Percentiles rank a stretch among this genome's conserved stretches.
phyloP scores from a whole-genome alignment of 2,888 invertebrate genomes.

The Eledona agricola region DNA sequence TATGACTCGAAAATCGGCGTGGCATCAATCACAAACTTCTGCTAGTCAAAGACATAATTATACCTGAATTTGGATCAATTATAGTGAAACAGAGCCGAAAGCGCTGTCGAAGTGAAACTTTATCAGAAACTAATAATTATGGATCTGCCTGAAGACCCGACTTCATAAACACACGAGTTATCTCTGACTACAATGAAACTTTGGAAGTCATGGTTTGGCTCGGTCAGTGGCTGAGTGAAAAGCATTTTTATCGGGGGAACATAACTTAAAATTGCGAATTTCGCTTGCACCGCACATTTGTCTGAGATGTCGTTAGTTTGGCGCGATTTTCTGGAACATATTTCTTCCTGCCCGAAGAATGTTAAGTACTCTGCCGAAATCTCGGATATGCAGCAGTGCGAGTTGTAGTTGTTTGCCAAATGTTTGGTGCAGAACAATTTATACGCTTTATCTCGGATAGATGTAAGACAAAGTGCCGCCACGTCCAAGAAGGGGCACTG shows the following conservation, averaged over 20 bases:
- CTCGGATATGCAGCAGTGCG: slow-evolving; percentile 15
- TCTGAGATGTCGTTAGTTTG: slow-evolving; percentile 8
- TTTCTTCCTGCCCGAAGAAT: slow-evolving; percentile 20
- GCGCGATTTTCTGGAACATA: slow-evolving; percentile 22
- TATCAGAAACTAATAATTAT: slow-evolving; percentile 12
- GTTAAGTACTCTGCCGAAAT: slow-evolving; percentile 24
- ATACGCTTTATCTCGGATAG: slow-evolving; percentile 26
- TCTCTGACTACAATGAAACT: not conserved
- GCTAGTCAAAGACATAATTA: slow-evolving; percentile 19
- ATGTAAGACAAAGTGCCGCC: slow-evolving; percentile 23
- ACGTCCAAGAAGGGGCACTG: slow-evolving; percentile 24
- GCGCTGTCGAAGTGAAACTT: slow-evolving; percentile 9
- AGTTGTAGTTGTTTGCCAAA: slow-evolving; percentile 30
- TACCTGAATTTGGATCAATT: slow-evolving; percentile 25
- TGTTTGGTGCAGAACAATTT: slow-evolving; percentile 23
- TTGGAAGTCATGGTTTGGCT: slow-evolving; percentile 2
- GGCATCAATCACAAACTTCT: slow-evolving; percentile 24
- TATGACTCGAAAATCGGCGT: no score
- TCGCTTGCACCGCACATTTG: no score
- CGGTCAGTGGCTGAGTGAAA: no score
- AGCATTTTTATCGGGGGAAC: no score
- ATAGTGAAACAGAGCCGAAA: slow-evolving; percentile 8
- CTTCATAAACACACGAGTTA: slow-evolving; percentile 10
- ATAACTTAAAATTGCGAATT: no score
- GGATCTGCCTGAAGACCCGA: slow-evolving; percentile 10